Evolutionary conservation across 2,797 vertebrate genomes (phyloP), one percentile per base, ranked within the genome.

Genomic region (Pagetopsis macropterus): DNA sequence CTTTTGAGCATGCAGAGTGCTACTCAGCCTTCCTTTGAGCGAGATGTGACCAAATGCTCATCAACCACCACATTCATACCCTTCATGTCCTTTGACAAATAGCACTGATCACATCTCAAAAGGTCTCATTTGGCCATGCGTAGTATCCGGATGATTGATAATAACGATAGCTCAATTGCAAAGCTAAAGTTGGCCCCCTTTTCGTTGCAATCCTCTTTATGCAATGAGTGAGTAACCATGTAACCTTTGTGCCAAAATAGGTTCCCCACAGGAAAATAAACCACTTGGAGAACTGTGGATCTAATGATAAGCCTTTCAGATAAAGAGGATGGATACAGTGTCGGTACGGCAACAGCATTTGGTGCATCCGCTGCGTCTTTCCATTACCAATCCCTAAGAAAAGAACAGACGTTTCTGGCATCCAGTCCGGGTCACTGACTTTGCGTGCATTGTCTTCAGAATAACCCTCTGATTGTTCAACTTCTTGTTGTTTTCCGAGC

Each of bases 391-490:
- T 66, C 78, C 50, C 68, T 66, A 79, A 83, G 78, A 87, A 81
- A 83, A 84, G 79, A 81, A 19, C 45, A 54, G 65, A 89, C 76
- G 75, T 86, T 82, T 60, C 19, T 67, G 62, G 17, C 62, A 71
- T 85, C 89, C 14, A 48, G 72, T 86, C 65, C 82, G 70, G 90
- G 88, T 84, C 89, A 88, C 44, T 89, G 82, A 69, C 79, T 87
- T 85, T 81, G 89, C 77, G 58, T 90, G 90, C 82, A 81, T 90
- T 87, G 89, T 88, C 80, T 89, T 85, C 63, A 58, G 60, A 19
- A 44, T 75, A 67, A 78, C 65, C 63, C 60, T 67, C 40, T 73
- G 76, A 90, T 88, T 90, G 75, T 81, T 83, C 71, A 81, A 74
- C 78, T 78, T 62, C 73, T 60, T 56, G 50, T 57, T 89, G 85